A percentile compares a stretch with the other conserved stretches of the same genome.
Evolutionary conservation across 2,113 vertebrate species (phyloP).

Genomic region (Scomber colias): DNA sequence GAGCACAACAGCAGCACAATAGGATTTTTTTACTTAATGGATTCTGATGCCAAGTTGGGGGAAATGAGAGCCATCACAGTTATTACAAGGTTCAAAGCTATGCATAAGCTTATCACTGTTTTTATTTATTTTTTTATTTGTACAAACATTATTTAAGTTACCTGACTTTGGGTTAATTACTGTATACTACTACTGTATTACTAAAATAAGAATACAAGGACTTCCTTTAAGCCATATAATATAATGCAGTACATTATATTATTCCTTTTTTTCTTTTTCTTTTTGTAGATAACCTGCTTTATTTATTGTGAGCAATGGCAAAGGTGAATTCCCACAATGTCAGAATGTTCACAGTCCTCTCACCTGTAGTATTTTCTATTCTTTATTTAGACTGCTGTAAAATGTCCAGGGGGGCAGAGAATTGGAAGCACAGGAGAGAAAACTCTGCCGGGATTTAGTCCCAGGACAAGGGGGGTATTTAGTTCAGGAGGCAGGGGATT

Average conservation of each 20-base stretch:
- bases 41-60: conserved; percentile 65
- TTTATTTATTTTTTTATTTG: conserved; percentile 13
- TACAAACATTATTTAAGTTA: background rate
- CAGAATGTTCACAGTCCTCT: background rate
- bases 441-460: conserved; percentile 49
- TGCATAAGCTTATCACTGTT: conserved; percentile 31
- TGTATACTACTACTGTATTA: too few species aligned
- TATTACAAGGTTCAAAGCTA: conserved; percentile 54
- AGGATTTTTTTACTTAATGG: conserved; percentile 72
- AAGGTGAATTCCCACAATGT: background rate
- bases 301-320: conserved; percentile 18
- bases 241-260: background rate
- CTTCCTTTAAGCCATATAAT: background rate
- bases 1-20: conserved; percentile 61
- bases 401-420: conserved; percentile 27
- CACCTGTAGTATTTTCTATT: conserved; percentile 25
- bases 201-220: background rate
- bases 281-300: background rate
- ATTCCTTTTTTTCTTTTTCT: background rate
- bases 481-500: conserved; percentile 50
- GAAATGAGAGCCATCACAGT: conserved; percentile 52
- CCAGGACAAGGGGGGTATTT: conserved; percentile 41
- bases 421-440: conserved; percentile 37
- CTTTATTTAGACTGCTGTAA: conserved; percentile 41
- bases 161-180: background rate